Base-by-base conservation (phyloP, 2,113 vertebrate species). In the Todiramphus chloris region DNA sequence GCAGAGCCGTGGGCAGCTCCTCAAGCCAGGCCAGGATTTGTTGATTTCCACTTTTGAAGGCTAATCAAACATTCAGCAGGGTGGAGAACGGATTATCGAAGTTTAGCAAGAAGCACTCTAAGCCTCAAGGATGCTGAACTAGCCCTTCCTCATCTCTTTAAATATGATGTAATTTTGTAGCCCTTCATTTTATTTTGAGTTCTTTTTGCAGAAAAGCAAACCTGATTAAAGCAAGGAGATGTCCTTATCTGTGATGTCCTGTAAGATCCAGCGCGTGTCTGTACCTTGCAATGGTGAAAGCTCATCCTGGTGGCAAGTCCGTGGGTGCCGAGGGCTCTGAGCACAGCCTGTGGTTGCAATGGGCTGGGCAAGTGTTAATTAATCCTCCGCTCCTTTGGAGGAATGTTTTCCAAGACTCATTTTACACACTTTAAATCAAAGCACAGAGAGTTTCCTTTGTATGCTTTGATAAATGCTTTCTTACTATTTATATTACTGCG, bases 381-480 rank as follows among this genome's bases (percentile, higher is more conserved):
- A 89, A 94, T 83, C 77, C 93, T 79, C 48, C 0, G 2, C 39
- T 89, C 87, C 89, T 82, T 58, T 68, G 48, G 28, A 91, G 89
- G 43, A 91, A 94, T 94, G 87, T 93, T 96, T 96, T 96, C 89
- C 69, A 87, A 89, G 93, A 51, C 89, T 94, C 87, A 7, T 89
- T 97, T 96, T 96, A 95, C 91, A 82, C 4, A 3, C 58, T 84
- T 58, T 84, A 95, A 96, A 95, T 89, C 91, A 94, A 89, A 96
- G 91, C 89, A 79, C 83, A 87, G 74, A 91, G 91, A 82, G 87
- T 44, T 28, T 50, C 87, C 81, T 91, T 89, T 84, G 81, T 75
- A 37, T 30, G 66, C 69, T 96, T 95, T 96, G 91, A 91, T 68
- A 91, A 96, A 96, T 91, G 74, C 50, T 76, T 83, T 87, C 19